These are phyloP conservation scores for Spisula solida DNA, from an alignment of 2,888 invertebrate species.

Conservation along the genomic window DNA sequence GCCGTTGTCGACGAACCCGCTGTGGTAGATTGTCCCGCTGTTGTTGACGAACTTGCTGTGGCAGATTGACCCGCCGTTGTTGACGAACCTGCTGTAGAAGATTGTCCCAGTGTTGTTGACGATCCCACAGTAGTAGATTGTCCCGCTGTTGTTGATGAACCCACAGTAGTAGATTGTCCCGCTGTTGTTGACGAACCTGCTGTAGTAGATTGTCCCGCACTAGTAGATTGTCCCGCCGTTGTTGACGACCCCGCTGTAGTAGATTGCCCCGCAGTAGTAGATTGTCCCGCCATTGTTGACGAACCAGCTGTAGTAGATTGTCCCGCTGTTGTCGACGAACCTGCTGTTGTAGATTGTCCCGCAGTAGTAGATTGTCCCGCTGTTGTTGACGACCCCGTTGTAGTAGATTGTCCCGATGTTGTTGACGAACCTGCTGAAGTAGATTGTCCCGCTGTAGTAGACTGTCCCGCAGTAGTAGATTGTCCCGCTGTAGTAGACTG, in stretches of 20 bases:
- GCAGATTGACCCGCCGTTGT: neutral
- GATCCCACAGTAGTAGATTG: neutral
- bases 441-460: constrained; percentile 20
- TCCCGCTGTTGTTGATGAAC: neutral
- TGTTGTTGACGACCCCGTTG: neutral
- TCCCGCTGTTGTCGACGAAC: neutral
- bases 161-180: neutral
- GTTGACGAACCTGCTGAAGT: neutral
- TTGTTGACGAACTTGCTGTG: neutral
- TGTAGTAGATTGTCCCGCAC: neutral
- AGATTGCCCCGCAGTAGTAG: constrained; percentile 7
- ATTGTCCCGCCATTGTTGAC: neutral
- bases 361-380: neutral
- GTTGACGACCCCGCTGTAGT: neutral
- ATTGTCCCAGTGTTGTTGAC: neutral
- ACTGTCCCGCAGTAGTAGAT: neutral
- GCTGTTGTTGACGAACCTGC: neutral
- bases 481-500: constrained; percentile 1
- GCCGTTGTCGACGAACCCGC: neutral
- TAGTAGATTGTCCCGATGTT: neutral
- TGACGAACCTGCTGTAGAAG: neutral
- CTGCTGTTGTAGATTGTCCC: neutral
- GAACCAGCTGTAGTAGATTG: neutral
- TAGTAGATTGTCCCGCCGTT: neutral
- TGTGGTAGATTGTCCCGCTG: neutral